phyloP scores from a whole-genome alignment of 2,113 vertebrate species.

The Carassius gibelio region DNA sequence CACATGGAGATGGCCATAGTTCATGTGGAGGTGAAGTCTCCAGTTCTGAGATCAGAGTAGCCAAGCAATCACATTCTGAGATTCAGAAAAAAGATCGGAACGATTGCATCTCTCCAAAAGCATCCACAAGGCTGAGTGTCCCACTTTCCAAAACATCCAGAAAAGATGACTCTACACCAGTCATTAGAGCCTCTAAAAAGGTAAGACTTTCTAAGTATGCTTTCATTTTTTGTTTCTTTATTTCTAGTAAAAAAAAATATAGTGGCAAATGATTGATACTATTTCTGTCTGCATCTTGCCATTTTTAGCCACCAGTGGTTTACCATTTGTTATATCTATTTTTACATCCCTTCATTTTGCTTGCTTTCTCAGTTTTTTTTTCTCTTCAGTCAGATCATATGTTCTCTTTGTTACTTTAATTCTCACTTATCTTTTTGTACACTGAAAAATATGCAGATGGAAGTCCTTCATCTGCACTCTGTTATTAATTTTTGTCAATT shows the following conservation, averaged over 20 bases:
- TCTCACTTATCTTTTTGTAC: neutral
- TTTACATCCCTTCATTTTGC: slow-evolving; percentile 3
- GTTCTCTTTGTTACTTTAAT: neutral
- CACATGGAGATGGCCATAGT: slow-evolving; percentile 57
- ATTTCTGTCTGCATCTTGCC: slow-evolving; percentile 2
- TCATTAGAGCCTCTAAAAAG: slow-evolving; percentile 67
- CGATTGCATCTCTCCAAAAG: slow-evolving; percentile 63
- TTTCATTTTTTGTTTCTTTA: neutral
- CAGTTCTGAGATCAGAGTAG: slow-evolving; percentile 58
- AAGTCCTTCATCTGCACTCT: slow-evolving; percentile 10
- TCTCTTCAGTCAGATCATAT: slow-evolving; percentile 3
- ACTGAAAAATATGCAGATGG: neutral
- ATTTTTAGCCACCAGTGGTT: slow-evolving; percentile 10
- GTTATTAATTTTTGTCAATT: neutral
- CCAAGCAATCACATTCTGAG: slow-evolving; percentile 58
- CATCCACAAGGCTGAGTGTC: slow-evolving; percentile 45
- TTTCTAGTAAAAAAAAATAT: neutral
- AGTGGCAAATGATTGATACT: neutral
- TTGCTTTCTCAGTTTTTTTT: neutral
- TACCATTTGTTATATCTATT: slow-evolving; percentile 32
- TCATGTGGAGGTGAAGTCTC: slow-evolving; percentile 60
- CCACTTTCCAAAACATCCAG: slow-evolving; percentile 52
- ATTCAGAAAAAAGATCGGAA: slow-evolving; percentile 61
- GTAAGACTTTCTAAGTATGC: slow-evolving; percentile 56
- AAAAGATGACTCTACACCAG: slow-evolving; percentile 57